These are phyloP conservation scores for Poeciliopsis gracilis DNA, from an alignment of 2,797 vertebrate genomes.

Conservation along the genomic window DNA sequence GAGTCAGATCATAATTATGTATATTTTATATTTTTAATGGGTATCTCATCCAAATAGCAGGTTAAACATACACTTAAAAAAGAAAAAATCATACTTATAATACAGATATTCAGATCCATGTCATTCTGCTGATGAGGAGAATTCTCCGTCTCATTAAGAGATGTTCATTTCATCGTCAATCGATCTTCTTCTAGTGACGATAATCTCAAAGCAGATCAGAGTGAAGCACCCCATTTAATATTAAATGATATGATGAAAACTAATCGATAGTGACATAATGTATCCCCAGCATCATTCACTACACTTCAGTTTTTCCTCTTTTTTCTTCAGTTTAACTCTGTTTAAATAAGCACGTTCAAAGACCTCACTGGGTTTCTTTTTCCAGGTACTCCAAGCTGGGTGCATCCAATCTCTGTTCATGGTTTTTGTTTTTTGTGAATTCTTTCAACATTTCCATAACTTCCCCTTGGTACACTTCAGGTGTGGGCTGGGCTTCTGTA, in stretches of 20 bases:
- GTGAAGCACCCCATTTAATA: neutral
- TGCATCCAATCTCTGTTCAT: slow-evolving; percentile 90
- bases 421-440: slow-evolving; percentile 91
- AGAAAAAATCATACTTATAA: slow-evolving; percentile 23
- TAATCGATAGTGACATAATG: neutral
- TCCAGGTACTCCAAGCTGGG: slow-evolving; percentile 92
- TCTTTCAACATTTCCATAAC: slow-evolving; percentile 92
- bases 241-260: neutral
- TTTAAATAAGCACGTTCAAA: neutral
- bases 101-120: slow-evolving; percentile 20
- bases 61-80: slow-evolving; percentile 23
- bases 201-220: neutral
- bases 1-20: slow-evolving; percentile 9
- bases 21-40: neutral
- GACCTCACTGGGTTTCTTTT: slow-evolving; percentile 61
- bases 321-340: slow-evolving; percentile 9
- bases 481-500: slow-evolving; percentile 87
- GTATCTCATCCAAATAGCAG: slow-evolving; percentile 2
- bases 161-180: neutral
- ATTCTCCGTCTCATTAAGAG: neutral
- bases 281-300: slow-evolving; percentile 5
- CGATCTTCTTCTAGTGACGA: neutral
- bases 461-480: slow-evolving; percentile 87
- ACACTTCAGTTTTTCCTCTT: neutral
- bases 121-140: neutral